These are phyloP conservation scores for Drosophila tripunctata DNA, from an alignment of 2,888 invertebrate genomes.

Conservation along the genomic window DNA sequence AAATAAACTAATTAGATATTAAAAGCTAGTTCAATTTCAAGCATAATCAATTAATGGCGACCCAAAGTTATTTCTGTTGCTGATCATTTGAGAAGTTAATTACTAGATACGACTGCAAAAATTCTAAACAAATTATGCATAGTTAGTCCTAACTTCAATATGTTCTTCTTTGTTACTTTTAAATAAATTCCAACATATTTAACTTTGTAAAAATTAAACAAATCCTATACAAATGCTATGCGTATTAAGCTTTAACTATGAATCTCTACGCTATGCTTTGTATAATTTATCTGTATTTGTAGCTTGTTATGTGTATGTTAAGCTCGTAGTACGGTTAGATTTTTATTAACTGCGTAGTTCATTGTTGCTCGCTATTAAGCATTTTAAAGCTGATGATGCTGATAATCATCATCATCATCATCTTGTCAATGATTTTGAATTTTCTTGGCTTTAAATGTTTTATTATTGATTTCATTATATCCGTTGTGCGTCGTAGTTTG, in stretches of 20 bases:
- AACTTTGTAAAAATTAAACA: no score
- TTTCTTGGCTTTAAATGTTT: constrained; percentile 48
- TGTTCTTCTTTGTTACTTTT: constrained; percentile 1
- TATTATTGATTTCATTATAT: constrained; percentile 61
- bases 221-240: no score
- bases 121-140: constrained; percentile 3
- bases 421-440: constrained; percentile 55
- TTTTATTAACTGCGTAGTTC: constrained; percentile 19
- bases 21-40: background rate
- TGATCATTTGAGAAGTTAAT: constrained; percentile 24
- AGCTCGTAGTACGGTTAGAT: constrained; percentile 9
- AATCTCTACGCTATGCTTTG: constrained; percentile 10
- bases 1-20: background rate
- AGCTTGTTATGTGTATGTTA: background rate
- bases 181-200: background rate
- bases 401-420: constrained; percentile 26
- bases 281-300: constrained; percentile 18
- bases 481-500: constrained; percentile 66
- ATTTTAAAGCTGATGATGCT: constrained; percentile 17
- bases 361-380: constrained; percentile 6
- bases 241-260: constrained; percentile 21
- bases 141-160: no score
- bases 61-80: background rate
- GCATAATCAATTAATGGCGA: constrained; percentile 21
- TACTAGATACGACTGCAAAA: constrained; percentile 7